Percentiles rank a stretch among this genome's conserved stretches.
phyloP scores from a whole-genome alignment of 2,113 vertebrate species.

The Hypocryptadius cinnamomeus region DNA sequence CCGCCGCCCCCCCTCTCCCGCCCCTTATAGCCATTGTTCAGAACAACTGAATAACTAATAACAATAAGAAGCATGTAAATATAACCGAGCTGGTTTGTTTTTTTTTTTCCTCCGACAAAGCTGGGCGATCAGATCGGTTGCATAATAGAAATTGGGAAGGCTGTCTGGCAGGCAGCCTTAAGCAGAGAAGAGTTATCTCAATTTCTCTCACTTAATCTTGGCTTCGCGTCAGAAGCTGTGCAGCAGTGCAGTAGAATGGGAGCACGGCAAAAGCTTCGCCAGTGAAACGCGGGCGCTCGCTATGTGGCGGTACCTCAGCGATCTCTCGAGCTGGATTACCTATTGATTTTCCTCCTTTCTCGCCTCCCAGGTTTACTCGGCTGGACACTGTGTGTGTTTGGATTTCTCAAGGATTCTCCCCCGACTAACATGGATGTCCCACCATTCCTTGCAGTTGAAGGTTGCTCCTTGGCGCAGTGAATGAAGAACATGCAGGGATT shows the following conservation, averaged over 20 bases:
- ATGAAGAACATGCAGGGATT: constrained; percentile 85
- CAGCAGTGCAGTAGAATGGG: constrained; percentile 89
- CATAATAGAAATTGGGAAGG: constrained; percentile 67
- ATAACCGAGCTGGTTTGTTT: neutral
- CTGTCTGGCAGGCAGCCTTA: constrained; percentile 74
- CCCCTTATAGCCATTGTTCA: constrained; percentile 6
- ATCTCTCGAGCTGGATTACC: constrained; percentile 65
- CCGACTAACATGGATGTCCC: constrained; percentile 90
- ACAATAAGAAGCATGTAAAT: constrained; percentile 11
- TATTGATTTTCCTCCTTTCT: constrained; percentile 72
- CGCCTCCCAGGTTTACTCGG: constrained; percentile 75
- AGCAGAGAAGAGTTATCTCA: constrained; percentile 72
- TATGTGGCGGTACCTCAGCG: constrained; percentile 54
- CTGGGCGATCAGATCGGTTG: constrained; percentile 54
- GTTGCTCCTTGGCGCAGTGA: constrained; percentile 94
- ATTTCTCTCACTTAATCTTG: constrained; percentile 88
- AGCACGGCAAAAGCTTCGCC: constrained; percentile 70
- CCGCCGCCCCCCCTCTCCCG: neutral
- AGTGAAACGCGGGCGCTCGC: constrained; percentile 76
- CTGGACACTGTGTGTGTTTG: constrained; percentile 75
- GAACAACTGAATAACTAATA: constrained; percentile 26
- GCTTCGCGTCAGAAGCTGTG: constrained; percentile 90
- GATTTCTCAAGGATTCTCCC: constrained; percentile 84
- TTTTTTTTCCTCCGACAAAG: neutral
- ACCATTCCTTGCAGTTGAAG: constrained; percentile 87